Evolutionary conservation across 1,140 invertebrate species (phyloP).

Genomic region (Theocolax elegans): DNA sequence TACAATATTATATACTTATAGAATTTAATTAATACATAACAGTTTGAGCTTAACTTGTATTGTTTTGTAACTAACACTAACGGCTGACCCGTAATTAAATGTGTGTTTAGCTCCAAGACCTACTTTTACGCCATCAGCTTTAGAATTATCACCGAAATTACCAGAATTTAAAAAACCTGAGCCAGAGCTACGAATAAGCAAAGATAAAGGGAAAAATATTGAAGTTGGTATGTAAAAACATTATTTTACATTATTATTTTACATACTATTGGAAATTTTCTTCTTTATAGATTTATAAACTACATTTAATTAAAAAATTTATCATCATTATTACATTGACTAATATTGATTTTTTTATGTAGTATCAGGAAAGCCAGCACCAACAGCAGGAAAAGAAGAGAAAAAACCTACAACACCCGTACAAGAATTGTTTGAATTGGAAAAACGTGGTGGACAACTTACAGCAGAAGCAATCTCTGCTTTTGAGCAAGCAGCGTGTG

Average conservation of each 20-base stretch:
- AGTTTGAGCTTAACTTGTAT: background rate
- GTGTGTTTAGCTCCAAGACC: conserved; percentile 61
- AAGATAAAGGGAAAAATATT: conserved; percentile 56
- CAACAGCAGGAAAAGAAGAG: conserved; percentile 26
- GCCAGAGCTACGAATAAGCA: conserved; percentile 59
- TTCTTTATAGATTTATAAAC: background rate
- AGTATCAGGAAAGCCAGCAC: conserved; percentile 43
- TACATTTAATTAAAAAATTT: background rate
- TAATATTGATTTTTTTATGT: conserved; percentile 19
- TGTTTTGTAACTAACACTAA: conserved; percentile 44
- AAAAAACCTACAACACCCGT: too few relatives aligned
- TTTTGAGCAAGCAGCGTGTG: conserved; percentile 68
- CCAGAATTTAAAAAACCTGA: conserved; percentile 50
- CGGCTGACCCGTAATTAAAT: conserved; percentile 34
- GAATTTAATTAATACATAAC: background rate
- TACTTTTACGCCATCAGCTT: conserved; percentile 52
- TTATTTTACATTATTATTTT: too few relatives aligned
- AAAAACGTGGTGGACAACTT: conserved; percentile 67
- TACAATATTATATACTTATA: background rate
- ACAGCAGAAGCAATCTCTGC: conserved; percentile 69
- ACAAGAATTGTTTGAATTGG: conserved; percentile 69
- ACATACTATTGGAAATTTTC: conserved; percentile 4
- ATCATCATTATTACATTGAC: background rate
- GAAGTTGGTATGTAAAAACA: conserved; percentile 58
- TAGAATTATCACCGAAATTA: conserved; percentile 50